Percentiles rank a stretch among this genome's conserved stretches.
Conservation (phyloP, 2,113 vertebrate species). For the Engraulis encrasicolus region DNA sequence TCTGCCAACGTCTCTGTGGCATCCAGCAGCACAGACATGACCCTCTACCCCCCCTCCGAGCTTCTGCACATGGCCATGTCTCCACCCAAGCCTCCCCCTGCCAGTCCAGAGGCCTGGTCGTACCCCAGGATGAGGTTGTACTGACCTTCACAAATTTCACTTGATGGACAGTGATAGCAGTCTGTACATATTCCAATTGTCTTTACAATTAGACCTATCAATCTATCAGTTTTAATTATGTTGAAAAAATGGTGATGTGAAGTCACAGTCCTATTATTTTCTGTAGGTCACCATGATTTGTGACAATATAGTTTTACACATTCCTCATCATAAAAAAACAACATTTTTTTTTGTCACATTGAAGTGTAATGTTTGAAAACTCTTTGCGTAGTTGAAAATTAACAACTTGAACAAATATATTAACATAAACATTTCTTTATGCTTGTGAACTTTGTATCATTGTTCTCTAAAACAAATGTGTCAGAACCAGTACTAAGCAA, state of each 20-base stretch:
- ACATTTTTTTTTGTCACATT: neutral
- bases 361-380: neutral
- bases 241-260: neutral
- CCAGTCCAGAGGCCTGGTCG: conserved; percentile 73
- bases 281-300: neutral
- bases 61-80: conserved; percentile 61
- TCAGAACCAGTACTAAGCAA: too few species aligned
- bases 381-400: neutral
- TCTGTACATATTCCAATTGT: neutral
- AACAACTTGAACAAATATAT: too few species aligned
- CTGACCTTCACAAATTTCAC: conserved; percentile 50
- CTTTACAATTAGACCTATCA: neutral
- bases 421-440: too few species aligned
- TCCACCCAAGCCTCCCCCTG: conserved; percentile 39
- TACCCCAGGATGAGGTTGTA: conserved; percentile 84
- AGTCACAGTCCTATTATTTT: neutral
- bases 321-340: neutral
- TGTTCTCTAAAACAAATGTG: too few species aligned
- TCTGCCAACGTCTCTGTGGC: conserved; percentile 30
- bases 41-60: conserved; percentile 63
- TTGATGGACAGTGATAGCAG: too few species aligned
- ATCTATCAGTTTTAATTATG: neutral
- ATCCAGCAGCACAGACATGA: conserved; percentile 55
- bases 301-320: neutral
- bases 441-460: too few species aligned